These are phyloP conservation scores for Hirtodrosophila trivittata DNA, from an alignment of 2,888 invertebrate genomes.

Conservation along the genomic window DNA sequence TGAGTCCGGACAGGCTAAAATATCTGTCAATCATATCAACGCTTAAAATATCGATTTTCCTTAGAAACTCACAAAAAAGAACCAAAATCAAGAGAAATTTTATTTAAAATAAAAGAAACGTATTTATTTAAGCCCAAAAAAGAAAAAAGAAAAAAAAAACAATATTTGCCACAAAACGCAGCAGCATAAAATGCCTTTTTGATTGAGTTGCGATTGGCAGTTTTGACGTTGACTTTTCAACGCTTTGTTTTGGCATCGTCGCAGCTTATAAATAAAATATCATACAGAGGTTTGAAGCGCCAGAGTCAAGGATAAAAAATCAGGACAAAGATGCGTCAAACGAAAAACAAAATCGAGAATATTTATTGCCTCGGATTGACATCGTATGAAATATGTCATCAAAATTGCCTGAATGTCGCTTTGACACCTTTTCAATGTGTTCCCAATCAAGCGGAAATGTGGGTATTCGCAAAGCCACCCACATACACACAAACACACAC, in stretches of 20 bases:
- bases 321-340: conserved; percentile 31
- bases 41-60: conserved; percentile 55
- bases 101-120: conserved; percentile 25
- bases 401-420: conserved; percentile 69
- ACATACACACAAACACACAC: conserved; percentile 12
- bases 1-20: no score
- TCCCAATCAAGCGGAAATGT: conserved; percentile 69
- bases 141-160: conserved; percentile 4
- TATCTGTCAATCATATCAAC: no score
- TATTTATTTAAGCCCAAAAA: conserved; percentile 29
- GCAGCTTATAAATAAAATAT: conserved; percentile 75
- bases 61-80: background rate
- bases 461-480: conserved; percentile 34
- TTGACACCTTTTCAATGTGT: conserved; percentile 67
- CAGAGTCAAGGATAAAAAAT: conserved; percentile 31
- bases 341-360: conserved; percentile 39
- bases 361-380: conserved; percentile 68
- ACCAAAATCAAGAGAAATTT: conserved; percentile 7
- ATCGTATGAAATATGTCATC: conserved; percentile 75
- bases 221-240: conserved; percentile 69
- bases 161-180: conserved; percentile 45
- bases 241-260: conserved; percentile 38
- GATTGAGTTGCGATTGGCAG: conserved; percentile 77
- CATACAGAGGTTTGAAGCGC: conserved; percentile 18
- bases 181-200: conserved; percentile 56